These are phyloP conservation scores for Polypterus bichir DNA, from an alignment of 2,113 vertebrate species.

Conservation along the genomic window DNA sequence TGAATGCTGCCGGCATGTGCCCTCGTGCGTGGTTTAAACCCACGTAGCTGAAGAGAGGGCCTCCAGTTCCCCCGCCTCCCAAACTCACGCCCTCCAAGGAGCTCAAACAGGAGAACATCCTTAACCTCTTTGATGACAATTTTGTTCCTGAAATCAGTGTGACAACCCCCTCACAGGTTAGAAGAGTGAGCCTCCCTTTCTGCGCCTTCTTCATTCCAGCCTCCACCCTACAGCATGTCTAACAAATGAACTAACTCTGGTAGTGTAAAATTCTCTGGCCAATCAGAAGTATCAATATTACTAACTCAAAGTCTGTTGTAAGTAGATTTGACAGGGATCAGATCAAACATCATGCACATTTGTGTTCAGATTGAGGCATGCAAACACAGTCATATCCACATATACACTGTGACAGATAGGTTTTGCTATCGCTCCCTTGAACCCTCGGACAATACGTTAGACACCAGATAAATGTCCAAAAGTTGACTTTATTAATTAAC, in stretches of 20 bases:
- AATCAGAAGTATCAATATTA: background rate
- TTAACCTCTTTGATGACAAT: conserved; percentile 88
- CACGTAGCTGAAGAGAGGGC: conserved; percentile 77
- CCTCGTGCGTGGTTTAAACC: background rate
- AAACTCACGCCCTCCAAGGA: conserved; percentile 94
- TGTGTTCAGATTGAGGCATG: too few species aligned
- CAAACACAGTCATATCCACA: too few species aligned
- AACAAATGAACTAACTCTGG: background rate
- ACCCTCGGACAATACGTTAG: too few species aligned
- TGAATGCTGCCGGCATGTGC: conserved; percentile 26
- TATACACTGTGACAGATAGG: too few species aligned
- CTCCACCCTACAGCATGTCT: conserved; percentile 12
- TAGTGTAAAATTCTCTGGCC: background rate
- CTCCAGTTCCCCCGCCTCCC: conserved; percentile 86
- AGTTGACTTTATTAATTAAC: too few species aligned
- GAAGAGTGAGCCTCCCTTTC: conserved; percentile 28
- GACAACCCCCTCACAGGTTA: conserved; percentile 92
- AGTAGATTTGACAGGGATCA: too few species aligned
- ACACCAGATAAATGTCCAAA: too few species aligned
- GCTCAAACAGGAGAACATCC: conserved; percentile 89
- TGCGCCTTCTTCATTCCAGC: conserved; percentile 1
- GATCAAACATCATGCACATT: too few species aligned
- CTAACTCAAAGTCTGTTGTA: too few species aligned
- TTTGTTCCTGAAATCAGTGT: conserved; percentile 85
- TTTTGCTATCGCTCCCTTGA: too few species aligned